Conservation (phyloP, 2,888 invertebrate species). For the Octonoba sinensis region DNA sequence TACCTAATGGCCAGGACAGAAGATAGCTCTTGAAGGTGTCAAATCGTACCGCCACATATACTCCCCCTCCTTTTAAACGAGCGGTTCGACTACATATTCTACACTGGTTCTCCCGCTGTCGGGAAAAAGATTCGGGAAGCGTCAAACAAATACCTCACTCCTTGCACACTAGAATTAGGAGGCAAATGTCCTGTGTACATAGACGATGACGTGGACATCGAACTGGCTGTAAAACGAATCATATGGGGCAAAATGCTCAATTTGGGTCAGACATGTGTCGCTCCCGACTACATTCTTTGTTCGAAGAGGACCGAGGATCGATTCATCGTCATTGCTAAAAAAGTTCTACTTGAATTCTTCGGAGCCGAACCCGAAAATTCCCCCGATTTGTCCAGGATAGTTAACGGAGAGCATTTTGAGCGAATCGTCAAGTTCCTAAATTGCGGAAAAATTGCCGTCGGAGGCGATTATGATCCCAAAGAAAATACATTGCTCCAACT, state of each 20-base stretch:
- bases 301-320: slow-evolving; percentile 82
- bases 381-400: slow-evolving; percentile 87
- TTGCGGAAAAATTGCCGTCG: slow-evolving; percentile 70
- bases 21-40: too few species aligned
- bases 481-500: slow-evolving; percentile 73
- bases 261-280: slow-evolving; percentile 93
- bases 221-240: slow-evolving; percentile 83
- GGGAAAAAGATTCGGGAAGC: slow-evolving; percentile 74
- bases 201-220: slow-evolving; percentile 85
- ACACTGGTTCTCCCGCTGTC: slow-evolving; percentile 73
- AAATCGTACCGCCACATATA: too few species aligned
- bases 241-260: slow-evolving; percentile 96
- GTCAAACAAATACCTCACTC: slow-evolving; percentile 74
- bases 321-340: slow-evolving; percentile 79
- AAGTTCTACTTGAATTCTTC: slow-evolving; percentile 76
- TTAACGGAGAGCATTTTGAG: slow-evolving; percentile 87
- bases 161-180: slow-evolving; percentile 75
- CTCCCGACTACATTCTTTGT: slow-evolving; percentile 94
- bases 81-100: slow-evolving; percentile 75
- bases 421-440: slow-evolving; percentile 71
- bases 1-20: too few species aligned
- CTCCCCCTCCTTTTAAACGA: slow-evolving; percentile 73
- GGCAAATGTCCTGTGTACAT: slow-evolving; percentile 85
- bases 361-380: slow-evolving; percentile 84
- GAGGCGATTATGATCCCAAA: slow-evolving; percentile 72